Evolutionary conservation across 64 coral and sea anemone species (phyloP), one percentile per base, ranked within the genome.

Genomic region (Montipora cactus): DNA sequence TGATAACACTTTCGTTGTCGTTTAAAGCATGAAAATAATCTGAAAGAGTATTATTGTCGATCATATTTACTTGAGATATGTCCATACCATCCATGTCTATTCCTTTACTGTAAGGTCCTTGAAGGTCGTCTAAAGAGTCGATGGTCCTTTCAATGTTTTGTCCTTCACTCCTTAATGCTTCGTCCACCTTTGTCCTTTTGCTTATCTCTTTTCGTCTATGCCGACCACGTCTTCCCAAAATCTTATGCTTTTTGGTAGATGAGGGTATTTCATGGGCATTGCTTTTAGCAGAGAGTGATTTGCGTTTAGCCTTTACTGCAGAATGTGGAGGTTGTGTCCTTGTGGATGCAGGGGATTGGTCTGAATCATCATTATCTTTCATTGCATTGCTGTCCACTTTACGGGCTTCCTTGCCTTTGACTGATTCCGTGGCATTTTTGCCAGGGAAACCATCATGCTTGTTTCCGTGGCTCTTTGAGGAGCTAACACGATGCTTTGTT

Each of bases 11-110:
- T 69, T 72, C 84, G 5, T 98, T 79, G 18, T 88, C 96, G 23
- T 98, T 98, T 28, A 98, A 74, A 8, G 96, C 93, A n/a, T 98
- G 89, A 83, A 98, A 98, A 74, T 98, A 98, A 74, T 98, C 90
- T 49, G 84, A 89, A 11, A 98, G 78, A n/a, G 93, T 86, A 0
- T 85, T 93, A n/a, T 89, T 89, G 59, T 98, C 96, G 49, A 98
- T 92, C 79, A 88, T 90, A 2, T 64, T 98, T 2, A 98, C 89
- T 86, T 92, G 75, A 5, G 88, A 89, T 6, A 98, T 72, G 5
- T 79, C 77, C 74, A 80, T 71, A 6, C 83, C 74, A 21, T 96
- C 95, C 57, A 93, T 89, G 23, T 96, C 70, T 16, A 89, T 5
- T 48, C 93, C 96, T 44, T 91, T 93, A 6, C 46, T 76, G 68